phyloP scores from a whole-genome alignment of 2,113 vertebrate genomes.

The Ceratotherium simum region DNA sequence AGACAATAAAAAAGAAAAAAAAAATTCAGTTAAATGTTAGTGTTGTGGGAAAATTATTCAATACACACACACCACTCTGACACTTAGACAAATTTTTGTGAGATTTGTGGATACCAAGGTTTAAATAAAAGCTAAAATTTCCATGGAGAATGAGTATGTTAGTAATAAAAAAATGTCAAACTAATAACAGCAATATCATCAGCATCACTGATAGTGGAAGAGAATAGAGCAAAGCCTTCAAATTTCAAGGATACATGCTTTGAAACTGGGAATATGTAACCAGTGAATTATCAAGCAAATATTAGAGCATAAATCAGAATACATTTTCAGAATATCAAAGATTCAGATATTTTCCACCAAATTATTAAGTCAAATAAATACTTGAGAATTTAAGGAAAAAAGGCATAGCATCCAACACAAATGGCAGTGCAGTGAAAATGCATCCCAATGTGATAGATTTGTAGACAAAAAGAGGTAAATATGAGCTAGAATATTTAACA shows the following conservation, averaged over 20 bases:
- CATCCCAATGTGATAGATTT: background rate
- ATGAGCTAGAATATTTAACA: background rate
- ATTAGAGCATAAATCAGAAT: background rate
- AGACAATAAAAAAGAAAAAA: no score
- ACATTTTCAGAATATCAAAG: background rate
- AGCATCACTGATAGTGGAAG: background rate
- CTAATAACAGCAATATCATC: background rate
- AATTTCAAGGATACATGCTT: background rate
- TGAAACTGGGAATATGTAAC: background rate
- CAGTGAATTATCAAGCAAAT: background rate
- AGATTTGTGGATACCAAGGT: background rate
- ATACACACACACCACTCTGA: background rate
- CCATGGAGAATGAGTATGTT: background rate
- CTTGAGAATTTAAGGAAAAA: background rate
- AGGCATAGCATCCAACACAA: background rate
- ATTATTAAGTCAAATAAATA: background rate
- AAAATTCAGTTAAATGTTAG: background rate
- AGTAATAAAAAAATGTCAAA: background rate
- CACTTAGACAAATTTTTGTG: background rate
- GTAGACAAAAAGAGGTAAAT: background rate
- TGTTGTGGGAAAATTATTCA: background rate
- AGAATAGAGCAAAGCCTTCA: background rate
- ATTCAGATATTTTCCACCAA: background rate
- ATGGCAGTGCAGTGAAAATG: background rate
- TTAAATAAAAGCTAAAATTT: background rate